Conservation (phyloP, 1,140 invertebrate genomes). For the Plectrocnemia conspersa region DNA sequence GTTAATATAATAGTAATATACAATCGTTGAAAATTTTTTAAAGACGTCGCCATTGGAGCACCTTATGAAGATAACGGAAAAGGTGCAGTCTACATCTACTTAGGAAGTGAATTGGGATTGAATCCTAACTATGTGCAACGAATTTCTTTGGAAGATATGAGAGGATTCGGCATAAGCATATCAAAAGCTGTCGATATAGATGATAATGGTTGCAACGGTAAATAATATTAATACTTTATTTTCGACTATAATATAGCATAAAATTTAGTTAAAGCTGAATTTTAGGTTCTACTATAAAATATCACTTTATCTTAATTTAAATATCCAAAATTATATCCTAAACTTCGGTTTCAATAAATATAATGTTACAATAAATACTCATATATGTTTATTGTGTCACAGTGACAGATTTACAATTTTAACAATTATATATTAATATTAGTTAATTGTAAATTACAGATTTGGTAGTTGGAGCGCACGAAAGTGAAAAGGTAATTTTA, state of each 20-base stretch:
- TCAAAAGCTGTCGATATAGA: conserved; percentile 60
- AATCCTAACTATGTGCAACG: conserved; percentile 38
- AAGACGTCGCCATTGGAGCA: conserved; percentile 62
- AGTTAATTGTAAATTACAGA: conserved; percentile 41
- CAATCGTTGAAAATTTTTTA: conserved; percentile 16
- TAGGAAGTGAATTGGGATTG: conserved; percentile 53
- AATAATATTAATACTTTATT: neutral
- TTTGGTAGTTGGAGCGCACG: conserved; percentile 58
- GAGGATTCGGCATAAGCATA: conserved; percentile 58
- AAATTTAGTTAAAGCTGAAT: no score
- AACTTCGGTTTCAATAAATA: no score
- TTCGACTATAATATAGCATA: no score
- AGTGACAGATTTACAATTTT: neutral
- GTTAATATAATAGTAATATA: neutral
- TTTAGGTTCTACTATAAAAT: no score
- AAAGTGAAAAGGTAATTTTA: conserved; percentile 52
- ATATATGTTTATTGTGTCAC: no score
- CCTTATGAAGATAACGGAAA: conserved; percentile 58
- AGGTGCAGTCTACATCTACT: conserved; percentile 63
- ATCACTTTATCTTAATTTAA: no score
- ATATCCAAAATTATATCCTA: no score
- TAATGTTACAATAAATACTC: no score
- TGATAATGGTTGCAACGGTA: conserved; percentile 56
- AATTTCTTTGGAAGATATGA: conserved; percentile 37
- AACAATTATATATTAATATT: neutral